These are phyloP conservation scores for Sprattus sprattus DNA, from an alignment of 2,113 vertebrate genomes.

Conservation along the genomic window DNA sequence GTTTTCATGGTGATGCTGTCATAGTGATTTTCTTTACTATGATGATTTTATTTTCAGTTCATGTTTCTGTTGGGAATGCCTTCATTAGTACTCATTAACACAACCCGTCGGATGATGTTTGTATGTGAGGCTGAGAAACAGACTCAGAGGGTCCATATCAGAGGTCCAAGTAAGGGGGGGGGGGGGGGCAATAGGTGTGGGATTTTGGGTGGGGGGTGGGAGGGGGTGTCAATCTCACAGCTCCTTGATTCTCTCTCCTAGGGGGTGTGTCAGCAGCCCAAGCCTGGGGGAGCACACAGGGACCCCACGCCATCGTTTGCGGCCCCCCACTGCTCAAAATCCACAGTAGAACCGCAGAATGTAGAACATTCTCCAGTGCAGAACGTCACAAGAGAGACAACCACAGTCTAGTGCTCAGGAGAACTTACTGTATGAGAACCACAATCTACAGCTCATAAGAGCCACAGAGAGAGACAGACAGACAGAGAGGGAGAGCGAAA, in stretches of 20 bases:
- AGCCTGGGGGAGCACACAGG: conserved; percentile 58
- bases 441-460: not conserved
- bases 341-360: not conserved
- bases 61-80: conserved; percentile 29
- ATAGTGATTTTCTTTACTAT: not conserved
- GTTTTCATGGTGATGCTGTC: not conserved
- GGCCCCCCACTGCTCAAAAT: conserved; percentile 41
- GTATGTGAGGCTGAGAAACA: not conserved
- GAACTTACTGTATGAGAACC: not conserved
- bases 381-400: not conserved
- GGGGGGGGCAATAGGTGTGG: not conserved
- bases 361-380: not conserved
- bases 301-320: conserved; percentile 46
- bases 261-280: conserved; percentile 63
- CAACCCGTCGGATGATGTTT: not conserved
- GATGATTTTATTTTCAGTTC: not conserved
- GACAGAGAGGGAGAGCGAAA: conserved; percentile 26
- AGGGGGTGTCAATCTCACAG: conserved; percentile 67
- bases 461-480: not conserved
- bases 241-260: conserved; percentile 73
- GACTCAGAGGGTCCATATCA: not conserved
- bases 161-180: not conserved
- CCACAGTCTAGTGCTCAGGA: not conserved
- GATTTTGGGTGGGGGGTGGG: conserved; percentile 35
- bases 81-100: not conserved